These are phyloP conservation scores for Leptinotarsa rubiginosa DNA, from an alignment of 2,888 invertebrate species.

Conservation along the genomic window DNA sequence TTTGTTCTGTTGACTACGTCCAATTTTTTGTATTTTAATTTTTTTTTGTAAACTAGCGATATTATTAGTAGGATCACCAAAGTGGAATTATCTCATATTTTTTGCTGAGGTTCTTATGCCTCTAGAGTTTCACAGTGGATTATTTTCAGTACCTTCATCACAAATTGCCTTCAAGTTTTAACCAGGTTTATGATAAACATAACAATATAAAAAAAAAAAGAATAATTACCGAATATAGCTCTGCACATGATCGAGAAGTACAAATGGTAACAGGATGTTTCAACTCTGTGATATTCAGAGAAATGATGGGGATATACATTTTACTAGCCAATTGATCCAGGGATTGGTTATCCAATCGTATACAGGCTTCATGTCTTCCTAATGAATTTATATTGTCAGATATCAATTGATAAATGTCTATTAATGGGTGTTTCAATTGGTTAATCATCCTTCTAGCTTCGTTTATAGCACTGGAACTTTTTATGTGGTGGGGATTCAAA, in stretches of 20 bases:
- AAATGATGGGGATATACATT: constrained; percentile 57
- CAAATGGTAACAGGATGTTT: constrained; percentile 60
- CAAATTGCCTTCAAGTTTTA: too few relatives aligned
- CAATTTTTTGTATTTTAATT: too few relatives aligned
- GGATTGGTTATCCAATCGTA: constrained; percentile 47
- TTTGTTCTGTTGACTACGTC: too few relatives aligned
- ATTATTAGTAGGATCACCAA: too few relatives aligned
- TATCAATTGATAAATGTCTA: constrained; percentile 60
- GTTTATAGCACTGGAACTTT: constrained; percentile 59
- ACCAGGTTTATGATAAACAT: not conserved
- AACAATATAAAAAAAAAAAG: not conserved
- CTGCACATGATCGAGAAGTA: constrained; percentile 52
- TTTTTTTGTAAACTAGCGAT: too few relatives aligned
- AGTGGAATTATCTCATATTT: too few relatives aligned
- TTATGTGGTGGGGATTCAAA: constrained; percentile 57
- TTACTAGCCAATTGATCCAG: constrained; percentile 55
- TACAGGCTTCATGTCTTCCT: constrained; percentile 50
- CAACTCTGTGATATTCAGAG: constrained; percentile 53
- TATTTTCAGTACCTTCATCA: too few relatives aligned
- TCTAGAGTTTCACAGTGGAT: too few relatives aligned
- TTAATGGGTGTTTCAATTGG: constrained; percentile 59
- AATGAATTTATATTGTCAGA: constrained; percentile 57
- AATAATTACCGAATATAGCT: constrained; percentile 48
- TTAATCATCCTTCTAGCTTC: constrained; percentile 59
- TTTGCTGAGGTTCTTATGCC: too few relatives aligned